Percentiles rank a stretch among this genome's conserved stretches.
These are phyloP conservation scores for Schizotus pectinicornis DNA, from an alignment of 2,888 invertebrate genomes.

Conservation along the genomic window DNA sequence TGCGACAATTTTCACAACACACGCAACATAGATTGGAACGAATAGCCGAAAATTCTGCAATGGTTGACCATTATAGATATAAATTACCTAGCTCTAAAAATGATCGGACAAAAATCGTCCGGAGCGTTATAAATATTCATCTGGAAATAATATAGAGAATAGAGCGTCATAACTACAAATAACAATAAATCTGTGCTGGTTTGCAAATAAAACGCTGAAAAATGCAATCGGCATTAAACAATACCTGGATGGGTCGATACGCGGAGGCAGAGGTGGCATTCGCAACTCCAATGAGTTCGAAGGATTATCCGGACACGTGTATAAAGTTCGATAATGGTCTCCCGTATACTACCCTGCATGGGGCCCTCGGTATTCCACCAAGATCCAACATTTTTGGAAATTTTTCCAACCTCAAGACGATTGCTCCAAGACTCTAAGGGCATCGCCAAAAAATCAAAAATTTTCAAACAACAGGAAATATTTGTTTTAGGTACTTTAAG, in stretches of 20 bases:
- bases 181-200: slow-evolving; percentile 51
- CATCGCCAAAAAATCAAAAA: too few relatives aligned
- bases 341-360: slow-evolving; percentile 10
- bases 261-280: slow-evolving; percentile 29
- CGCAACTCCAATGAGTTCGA: slow-evolving; percentile 35
- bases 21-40: neutral
- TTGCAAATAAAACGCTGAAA: slow-evolving; percentile 44
- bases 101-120: slow-evolving; percentile 10
- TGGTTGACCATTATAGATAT: neutral
- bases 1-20: neutral
- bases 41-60: neutral
- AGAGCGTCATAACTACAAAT: slow-evolving; percentile 50
- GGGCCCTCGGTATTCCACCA: slow-evolving; percentile 23
- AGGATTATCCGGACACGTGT: slow-evolving; percentile 35
- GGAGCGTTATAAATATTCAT: slow-evolving; percentile 52
- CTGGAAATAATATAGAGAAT: slow-evolving; percentile 50
- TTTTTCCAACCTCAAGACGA: too few relatives aligned
- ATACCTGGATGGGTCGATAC: slow-evolving; percentile 43
- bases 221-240: slow-evolving; percentile 51
- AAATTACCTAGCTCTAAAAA: slow-evolving; percentile 19
- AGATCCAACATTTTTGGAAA: neutral
- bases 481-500: too few relatives aligned
- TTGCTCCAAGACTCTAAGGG: too few relatives aligned
- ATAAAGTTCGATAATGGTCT: slow-evolving; percentile 38
- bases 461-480: too few relatives aligned